Base-by-base conservation (phyloP, 2,113 vertebrate genomes). In the Lutjanus erythropterus region DNA sequence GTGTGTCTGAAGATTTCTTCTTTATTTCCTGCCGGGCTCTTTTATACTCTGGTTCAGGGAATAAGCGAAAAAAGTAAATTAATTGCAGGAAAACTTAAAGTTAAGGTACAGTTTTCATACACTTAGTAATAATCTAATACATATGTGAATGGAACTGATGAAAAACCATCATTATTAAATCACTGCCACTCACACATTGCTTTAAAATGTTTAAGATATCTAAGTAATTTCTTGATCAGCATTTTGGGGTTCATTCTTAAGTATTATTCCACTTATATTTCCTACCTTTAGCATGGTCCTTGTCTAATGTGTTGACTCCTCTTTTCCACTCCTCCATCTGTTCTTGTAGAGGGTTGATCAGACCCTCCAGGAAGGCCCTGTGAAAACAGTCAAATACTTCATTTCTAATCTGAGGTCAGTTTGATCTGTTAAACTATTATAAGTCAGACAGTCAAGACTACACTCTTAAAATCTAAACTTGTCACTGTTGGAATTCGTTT, bases 321-420 rank as follows among this genome's bases (percentile, higher is more conserved):
- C 96, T 97, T 92, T 99, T 99, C 98, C 98, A 99, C 86, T 99
- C 98, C 90, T 99, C 98, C 58, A 98, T 96, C 92, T 98, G 96
- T 81, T 99, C 98, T 94, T 99, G 98, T 73, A 99, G 93, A 4
- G 98, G 98, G 92, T 96, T 99, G 81, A 99, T 98, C 81, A 99
- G 95, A 86, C 96, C 97, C 89, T 99, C 98, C 91, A 97, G 92
- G 81, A 99, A 96, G 9, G 95, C 96, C 0, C 98, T 99, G 74
- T 21, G 6, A 59, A 75, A 81, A 84, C 42, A 84, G 12, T 9
- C 59, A 2, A 35, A 47, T 21, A 9, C 4, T 78, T 39, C 7
- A 82, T 11, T 35, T 67, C 5, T 72, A 27, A 65, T 80, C 39
- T 44, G 19, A 71, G 68, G 31, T 69, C 33, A 50, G 5, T 6